phyloP scores from a whole-genome alignment of 1,140 invertebrate genomes.

The Eumeta japonica region DNA sequence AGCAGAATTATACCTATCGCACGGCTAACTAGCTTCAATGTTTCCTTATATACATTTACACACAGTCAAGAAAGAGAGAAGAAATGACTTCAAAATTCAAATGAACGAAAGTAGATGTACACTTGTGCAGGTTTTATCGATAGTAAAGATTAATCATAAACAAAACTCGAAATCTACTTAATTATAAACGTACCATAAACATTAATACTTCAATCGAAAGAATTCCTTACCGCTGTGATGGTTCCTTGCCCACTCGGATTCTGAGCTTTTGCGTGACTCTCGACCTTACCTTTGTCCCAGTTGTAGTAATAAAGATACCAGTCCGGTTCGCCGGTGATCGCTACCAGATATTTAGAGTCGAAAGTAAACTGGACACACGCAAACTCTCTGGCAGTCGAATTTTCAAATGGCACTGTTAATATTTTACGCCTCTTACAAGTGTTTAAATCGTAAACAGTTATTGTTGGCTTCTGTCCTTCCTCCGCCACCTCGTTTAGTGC shows the following conservation, averaged over 20 bases:
- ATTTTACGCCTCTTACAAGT: conserved; percentile 63
- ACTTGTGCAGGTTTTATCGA: too few species aligned
- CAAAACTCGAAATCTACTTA: too few species aligned
- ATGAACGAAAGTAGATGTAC: too few species aligned
- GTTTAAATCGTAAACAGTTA: conserved; percentile 66
- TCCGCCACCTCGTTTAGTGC: conserved; percentile 51
- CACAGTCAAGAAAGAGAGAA: too few species aligned
- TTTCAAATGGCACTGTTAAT: conserved; percentile 61
- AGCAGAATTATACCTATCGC: too few species aligned
- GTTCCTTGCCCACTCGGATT: conserved; percentile 61
- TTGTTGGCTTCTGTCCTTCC: conserved; percentile 54
- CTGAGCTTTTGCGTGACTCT: conserved; percentile 70
- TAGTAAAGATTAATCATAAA: too few species aligned
- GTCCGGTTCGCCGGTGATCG: conserved; percentile 76
- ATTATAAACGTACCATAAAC: too few species aligned
- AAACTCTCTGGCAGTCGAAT: conserved; percentile 61
- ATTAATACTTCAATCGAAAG: too few species aligned
- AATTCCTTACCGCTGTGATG: conserved; percentile 45
- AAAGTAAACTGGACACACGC: conserved; percentile 73
- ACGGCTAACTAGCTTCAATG: too few species aligned
- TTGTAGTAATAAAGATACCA: conserved; percentile 79
- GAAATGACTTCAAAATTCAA: too few species aligned
- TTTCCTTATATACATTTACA: too few species aligned
- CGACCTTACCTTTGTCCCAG: conserved; percentile 81
- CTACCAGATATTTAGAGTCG: conserved; percentile 76